Evolutionary conservation across 2,113 vertebrate genomes (phyloP).

Genomic region (Psilopogon haemacephalus): DNA sequence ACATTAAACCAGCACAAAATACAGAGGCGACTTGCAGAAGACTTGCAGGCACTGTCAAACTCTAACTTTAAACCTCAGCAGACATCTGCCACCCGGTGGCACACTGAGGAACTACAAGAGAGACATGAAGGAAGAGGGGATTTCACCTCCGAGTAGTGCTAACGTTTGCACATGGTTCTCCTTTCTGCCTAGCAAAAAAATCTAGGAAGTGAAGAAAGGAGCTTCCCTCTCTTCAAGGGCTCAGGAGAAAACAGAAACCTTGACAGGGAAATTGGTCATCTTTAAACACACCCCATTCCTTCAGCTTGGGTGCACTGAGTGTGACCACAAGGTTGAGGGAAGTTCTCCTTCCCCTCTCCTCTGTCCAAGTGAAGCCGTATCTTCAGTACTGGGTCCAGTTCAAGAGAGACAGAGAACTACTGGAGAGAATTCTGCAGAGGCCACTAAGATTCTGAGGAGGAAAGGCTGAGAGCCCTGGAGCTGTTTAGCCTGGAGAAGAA

Average conservation of each 20-base stretch:
- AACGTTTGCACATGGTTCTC: background rate
- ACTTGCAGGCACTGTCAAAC: background rate
- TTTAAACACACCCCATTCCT: background rate
- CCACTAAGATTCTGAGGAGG: no score
- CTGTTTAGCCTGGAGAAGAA: no score
- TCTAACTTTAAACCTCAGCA: background rate
- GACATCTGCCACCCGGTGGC: conserved; percentile 50
- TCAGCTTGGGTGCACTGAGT: background rate
- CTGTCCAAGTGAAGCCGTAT: no score
- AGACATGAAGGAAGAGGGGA: background rate
- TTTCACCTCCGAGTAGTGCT: background rate
- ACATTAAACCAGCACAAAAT: background rate
- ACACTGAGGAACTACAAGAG: background rate
- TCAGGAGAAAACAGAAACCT: background rate
- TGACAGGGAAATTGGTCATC: background rate
- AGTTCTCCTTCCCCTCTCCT: no score
- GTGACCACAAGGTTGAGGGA: no score
- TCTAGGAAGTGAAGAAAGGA: background rate
- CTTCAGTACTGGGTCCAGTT: no score
- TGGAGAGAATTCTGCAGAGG: no score
- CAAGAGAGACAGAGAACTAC: no score
- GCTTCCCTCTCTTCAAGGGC: background rate
- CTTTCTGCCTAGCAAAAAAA: background rate
- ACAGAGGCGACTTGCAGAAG: background rate
- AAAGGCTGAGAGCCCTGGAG: no score